Base-by-base conservation (phyloP, 2,113 vertebrate genomes). In the Tor tambroides region DNA sequence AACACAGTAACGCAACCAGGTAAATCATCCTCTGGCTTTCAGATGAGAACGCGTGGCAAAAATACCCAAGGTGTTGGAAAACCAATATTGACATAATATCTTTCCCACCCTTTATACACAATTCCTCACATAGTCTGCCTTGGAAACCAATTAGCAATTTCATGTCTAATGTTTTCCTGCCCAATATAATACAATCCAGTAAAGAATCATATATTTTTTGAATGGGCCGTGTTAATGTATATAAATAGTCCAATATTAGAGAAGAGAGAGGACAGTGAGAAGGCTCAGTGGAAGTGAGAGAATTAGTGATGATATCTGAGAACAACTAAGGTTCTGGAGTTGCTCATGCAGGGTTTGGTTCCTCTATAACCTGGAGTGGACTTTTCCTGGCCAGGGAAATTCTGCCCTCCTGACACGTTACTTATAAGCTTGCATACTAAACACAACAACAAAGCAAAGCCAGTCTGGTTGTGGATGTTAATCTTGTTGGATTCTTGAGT, bases 331-430 rank as follows among this genome's bases (percentile, higher is more conserved):
- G 63, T 88, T 84, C 74, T 67, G 69, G n/a, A 23, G 61, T 59
- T 56, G 72, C 75, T 84, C 63, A 69, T 63, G 41, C 15, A 15
- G 21, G 14, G 28, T 28, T 74, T 81, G 80, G 28, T 87, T 89
- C 85, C 83, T 79, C 82, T 87, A 46, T 77, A 87, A 87, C 81
- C 86, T 89, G 82, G 26, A 35, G 65, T 79, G 88, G 81, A 89
- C 71, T 85, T 89, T 89, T 87, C 35, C 28, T 56, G 59, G 43
- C 63, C 35, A 59, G 88, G 88, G 86, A 87, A 87, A 49, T 89
- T 85, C 76, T 78, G n/a, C 1, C 41, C 11, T 77, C 26, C 59
- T 85, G 69, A 82, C 82, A 80, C 30, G 1, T 75, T 35, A 15
- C 21, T 59, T 76, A 81, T 75, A 87, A 81, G 65, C 30, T 56